Percentiles rank a stretch among this genome's conserved stretches.
Evolutionary conservation across 2,113 vertebrate species (phyloP).

Genomic region (Hippoglossus stenolepis): DNA sequence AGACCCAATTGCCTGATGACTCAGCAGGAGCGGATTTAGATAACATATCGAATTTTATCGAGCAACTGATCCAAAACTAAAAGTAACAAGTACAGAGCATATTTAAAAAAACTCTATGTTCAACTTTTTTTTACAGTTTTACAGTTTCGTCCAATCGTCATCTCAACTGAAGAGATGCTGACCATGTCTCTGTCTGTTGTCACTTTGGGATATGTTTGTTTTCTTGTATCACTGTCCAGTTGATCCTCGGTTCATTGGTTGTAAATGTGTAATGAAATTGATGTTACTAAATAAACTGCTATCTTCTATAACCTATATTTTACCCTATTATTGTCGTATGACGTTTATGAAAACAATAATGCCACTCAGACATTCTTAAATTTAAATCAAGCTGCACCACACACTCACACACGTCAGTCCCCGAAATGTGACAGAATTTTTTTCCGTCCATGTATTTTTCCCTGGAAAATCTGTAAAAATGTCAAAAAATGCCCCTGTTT

Average conservation of each 20-base stretch:
- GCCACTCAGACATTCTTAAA: too few species aligned
- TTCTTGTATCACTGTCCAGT: too few species aligned
- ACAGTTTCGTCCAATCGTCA: not conserved
- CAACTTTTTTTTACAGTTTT: not conserved
- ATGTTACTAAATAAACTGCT: not conserved
- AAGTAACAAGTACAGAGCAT: not conserved
- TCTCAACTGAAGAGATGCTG: not conserved
- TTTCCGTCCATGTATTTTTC: too few species aligned
- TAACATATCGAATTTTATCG: constrained; percentile 28
- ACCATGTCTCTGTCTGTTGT: not conserved
- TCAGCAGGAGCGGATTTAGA: constrained; percentile 38
- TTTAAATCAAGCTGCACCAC: too few species aligned
- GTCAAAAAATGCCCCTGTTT: too few species aligned
- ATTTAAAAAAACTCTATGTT: constrained; percentile 4
- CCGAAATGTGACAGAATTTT: too few species aligned
- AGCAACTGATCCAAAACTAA: not conserved
- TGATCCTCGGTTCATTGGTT: not conserved
- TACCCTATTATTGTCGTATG: too few species aligned
- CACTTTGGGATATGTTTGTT: too few species aligned
- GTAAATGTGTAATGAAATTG: not conserved
- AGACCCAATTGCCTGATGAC: constrained; percentile 40
- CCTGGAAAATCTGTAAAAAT: too few species aligned
- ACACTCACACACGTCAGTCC: too few species aligned
- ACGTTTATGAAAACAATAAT: too few species aligned
- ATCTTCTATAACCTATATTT: too few species aligned